phyloP scores from a whole-genome alignment of 2,797 vertebrate genomes.

The Eurystomus glaucurus region DNA sequence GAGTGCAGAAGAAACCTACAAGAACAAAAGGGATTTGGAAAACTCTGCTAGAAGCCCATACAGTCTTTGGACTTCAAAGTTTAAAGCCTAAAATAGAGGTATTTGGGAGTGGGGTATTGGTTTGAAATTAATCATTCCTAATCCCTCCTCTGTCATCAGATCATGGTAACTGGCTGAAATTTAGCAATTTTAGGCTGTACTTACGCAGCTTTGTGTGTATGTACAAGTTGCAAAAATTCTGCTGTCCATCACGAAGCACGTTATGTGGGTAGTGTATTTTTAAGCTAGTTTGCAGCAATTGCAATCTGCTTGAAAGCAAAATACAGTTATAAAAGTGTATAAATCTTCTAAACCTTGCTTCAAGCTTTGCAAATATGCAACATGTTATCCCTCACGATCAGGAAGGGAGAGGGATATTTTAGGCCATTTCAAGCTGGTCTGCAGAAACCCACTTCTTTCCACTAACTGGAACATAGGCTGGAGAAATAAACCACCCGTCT shows the following conservation, averaged over 20 bases:
- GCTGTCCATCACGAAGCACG: neutral
- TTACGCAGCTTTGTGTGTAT: neutral
- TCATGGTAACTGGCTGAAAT: neutral
- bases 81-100: neutral
- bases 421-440: neutral
- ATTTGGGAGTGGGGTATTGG: neutral
- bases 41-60: neutral
- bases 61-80: neutral
- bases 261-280: neutral
- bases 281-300: neutral
- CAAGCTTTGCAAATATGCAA: neutral
- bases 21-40: neutral
- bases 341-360: neutral
- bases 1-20: neutral
- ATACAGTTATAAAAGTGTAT: neutral
- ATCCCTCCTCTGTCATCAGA: neutral
- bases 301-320: neutral
- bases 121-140: neutral
- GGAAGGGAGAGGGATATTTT: neutral
- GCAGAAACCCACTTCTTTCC: neutral
- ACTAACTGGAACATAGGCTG: neutral
- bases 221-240: neutral
- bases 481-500: neutral
- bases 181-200: neutral
- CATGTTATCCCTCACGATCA: accelerated